Evolutionary conservation across 2,113 vertebrate genomes (phyloP).

Genomic region (Aphelocoma coerulescens): DNA sequence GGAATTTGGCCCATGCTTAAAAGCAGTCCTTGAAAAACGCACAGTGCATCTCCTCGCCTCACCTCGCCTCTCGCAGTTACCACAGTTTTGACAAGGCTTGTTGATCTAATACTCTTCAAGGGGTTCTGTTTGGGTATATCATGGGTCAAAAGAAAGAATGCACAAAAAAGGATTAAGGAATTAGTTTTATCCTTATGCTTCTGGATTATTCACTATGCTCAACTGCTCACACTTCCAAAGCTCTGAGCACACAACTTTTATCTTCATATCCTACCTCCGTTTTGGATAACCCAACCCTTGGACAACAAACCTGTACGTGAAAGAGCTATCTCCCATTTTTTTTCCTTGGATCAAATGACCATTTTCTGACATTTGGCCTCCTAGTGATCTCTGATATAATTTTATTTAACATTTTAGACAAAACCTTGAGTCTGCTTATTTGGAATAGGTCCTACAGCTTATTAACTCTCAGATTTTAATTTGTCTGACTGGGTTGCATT

Average conservation of each 20-base stretch:
- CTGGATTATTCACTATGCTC: background rate
- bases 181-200: background rate
- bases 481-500: background rate
- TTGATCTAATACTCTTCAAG: background rate
- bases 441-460: background rate
- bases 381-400: background rate
- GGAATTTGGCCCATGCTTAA: background rate
- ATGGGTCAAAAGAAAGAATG: background rate
- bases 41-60: background rate
- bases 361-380: background rate
- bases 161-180: background rate
- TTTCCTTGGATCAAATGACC: background rate
- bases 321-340: background rate
- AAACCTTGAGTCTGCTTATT: background rate
- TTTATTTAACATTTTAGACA: background rate
- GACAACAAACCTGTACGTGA: background rate
- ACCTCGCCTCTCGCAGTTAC: too few species aligned
- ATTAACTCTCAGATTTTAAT: background rate
- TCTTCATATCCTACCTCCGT: background rate
- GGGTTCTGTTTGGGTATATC: background rate
- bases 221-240: background rate
- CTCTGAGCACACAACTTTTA: background rate
- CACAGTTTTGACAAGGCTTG: background rate
- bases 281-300: background rate
- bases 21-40: background rate